These are phyloP conservation scores for Ferrisia virgata DNA, from an alignment of 2,888 invertebrate species.

Conservation along the genomic window DNA sequence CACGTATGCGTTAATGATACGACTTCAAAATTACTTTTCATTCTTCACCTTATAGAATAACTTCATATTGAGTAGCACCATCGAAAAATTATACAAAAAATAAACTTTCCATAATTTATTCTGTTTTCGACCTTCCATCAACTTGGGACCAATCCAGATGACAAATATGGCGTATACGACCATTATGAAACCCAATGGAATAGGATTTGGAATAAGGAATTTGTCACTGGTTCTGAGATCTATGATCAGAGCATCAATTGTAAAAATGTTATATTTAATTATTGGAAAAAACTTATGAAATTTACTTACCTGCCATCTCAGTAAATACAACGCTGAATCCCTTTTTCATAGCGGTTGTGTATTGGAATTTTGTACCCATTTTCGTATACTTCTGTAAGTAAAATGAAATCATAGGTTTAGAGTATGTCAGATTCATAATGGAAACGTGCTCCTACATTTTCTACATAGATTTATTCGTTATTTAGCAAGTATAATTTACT, in stretches of 20 bases:
- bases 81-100: not conserved
- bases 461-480: not conserved
- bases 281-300: not conserved
- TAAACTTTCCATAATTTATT: not conserved
- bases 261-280: not conserved
- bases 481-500: slow-evolving; percentile 1
- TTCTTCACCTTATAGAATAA: not conserved
- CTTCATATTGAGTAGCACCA: not conserved
- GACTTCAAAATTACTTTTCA: not conserved
- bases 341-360: not conserved
- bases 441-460: not conserved
- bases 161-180: not conserved
- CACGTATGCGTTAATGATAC: too few relatives aligned
- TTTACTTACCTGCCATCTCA: not conserved
- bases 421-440: not conserved
- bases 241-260: not conserved
- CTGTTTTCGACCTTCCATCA: not conserved
- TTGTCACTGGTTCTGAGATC: not conserved
- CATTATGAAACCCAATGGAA: not conserved
- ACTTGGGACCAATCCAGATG: not conserved
- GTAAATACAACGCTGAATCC: not conserved
- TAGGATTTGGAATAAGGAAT: not conserved
- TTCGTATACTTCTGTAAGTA: not conserved
- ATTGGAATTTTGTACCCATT: not conserved
- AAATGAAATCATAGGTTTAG: not conserved